These are phyloP conservation scores for Hylaeus volcanicus DNA, from an alignment of 1,140 invertebrate species.

Conservation along the genomic window DNA sequence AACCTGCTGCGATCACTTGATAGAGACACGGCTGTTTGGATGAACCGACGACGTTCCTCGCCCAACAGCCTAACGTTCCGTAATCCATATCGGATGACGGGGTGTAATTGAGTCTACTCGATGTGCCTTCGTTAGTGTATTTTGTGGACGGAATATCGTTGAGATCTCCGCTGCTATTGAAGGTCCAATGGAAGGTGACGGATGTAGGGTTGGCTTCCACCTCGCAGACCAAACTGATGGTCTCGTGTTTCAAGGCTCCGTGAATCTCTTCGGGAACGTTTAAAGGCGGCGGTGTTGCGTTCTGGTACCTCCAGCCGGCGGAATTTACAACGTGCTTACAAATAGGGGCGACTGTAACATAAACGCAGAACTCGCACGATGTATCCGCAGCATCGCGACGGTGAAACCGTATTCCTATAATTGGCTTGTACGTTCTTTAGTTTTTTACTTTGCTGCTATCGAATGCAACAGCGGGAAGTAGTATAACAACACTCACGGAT, in stretches of 20 bases:
- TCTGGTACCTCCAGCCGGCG: conserved; percentile 54
- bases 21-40: conserved; percentile 89
- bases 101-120: conserved; percentile 82
- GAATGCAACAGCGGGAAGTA: no score
- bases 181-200: conserved; percentile 83
- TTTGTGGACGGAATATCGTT: conserved; percentile 78
- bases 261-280: conserved; percentile 78
- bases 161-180: conserved; percentile 82
- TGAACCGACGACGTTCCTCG: conserved; percentile 86
- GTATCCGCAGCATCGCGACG: no score
- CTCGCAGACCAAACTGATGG: conserved; percentile 83
- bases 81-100: conserved; percentile 86
- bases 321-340: conserved; percentile 79
- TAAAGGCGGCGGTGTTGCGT: conserved; percentile 61
- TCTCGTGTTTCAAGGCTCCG: conserved; percentile 82
- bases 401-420: no score
- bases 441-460: no score
- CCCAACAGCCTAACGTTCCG: conserved; percentile 89
- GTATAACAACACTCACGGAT: no score
- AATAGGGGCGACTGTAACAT: conserved; percentile 81
- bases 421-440: no score
- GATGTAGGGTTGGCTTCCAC: conserved; percentile 83
- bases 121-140: conserved; percentile 79
- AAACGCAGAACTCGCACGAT: not conserved
- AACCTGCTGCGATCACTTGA: conserved; percentile 89